Percentiles rank a stretch among this genome's conserved stretches.
Evolutionary conservation across 2,113 vertebrate species (phyloP).

Genomic region (Trogon surrucura): DNA sequence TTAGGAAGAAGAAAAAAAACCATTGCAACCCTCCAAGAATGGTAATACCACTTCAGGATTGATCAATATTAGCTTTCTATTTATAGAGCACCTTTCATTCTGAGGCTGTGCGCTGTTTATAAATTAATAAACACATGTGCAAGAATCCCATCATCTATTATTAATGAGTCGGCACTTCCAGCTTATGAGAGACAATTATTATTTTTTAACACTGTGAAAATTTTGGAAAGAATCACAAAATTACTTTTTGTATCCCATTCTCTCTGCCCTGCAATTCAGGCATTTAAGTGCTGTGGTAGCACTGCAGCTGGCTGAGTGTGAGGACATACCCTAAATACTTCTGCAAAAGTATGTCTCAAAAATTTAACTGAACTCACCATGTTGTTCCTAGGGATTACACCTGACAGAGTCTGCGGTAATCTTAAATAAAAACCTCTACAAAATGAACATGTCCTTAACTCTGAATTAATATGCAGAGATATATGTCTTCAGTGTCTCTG

Average conservation of each 20-base stretch:
- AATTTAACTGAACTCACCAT: background rate
- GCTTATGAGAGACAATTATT: slow-evolving; percentile 22
- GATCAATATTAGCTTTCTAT: slow-evolving; percentile 52
- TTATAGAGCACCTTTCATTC: slow-evolving; percentile 40
- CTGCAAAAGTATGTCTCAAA: background rate
- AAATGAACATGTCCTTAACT: background rate
- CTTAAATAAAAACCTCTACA: background rate
- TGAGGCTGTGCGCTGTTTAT: slow-evolving; percentile 37
- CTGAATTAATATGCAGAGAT: background rate
- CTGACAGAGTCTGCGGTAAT: background rate
- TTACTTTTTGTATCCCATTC: background rate
- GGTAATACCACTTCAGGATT: slow-evolving; percentile 16
- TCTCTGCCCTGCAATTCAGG: background rate
- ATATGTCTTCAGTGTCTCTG: background rate
- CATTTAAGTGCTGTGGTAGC: background rate
- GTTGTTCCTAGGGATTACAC: background rate
- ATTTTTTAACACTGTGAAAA: background rate
- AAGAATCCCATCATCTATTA: slow-evolving; percentile 57
- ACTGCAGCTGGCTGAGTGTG: fast-evolving
- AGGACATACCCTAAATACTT: background rate
- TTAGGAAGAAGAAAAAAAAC: background rate
- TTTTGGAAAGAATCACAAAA: background rate
- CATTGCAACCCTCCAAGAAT: background rate
- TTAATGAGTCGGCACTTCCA: slow-evolving; percentile 14
- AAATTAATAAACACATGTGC: slow-evolving; percentile 58